Evolutionary conservation across 2,888 invertebrate species (phyloP), one percentile per base, ranked within the genome.

Genomic region (Alloplasta piceator): DNA sequence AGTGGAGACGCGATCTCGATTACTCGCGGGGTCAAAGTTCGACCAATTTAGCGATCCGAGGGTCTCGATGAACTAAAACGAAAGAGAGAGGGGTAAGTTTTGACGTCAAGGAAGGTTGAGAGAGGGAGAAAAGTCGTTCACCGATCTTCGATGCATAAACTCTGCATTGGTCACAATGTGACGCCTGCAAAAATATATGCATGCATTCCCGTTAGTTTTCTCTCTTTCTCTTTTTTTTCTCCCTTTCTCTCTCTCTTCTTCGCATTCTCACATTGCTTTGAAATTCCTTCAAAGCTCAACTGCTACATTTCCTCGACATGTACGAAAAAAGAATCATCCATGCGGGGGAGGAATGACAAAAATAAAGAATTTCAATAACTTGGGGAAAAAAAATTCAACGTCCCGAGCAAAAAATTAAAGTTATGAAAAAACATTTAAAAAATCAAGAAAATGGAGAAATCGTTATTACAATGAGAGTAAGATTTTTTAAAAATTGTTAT

Each of bases 11-110:
- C 79, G 80, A 82, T 78, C 80, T 83, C 87, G 88, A 89, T 89
- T 87, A 86, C 86, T 87, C 86, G 82, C 81, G 82, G 78, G 74
- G 88, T 85, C 89, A 85, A 86, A 89, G 89, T 89, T 89, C 88
- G 85, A 81, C 83, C 88, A 89, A 89, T 88, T 89, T 85, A 86
- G 85, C 82, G 78, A 79, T 60, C 26, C 26, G 26, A 26, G 26
- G 26, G 79, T 74, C 70, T 58, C 80, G 74, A 67, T 16, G 74
- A 60, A 58, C 26, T 73, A 16, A 64, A 74, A 58, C 58, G 60
- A 56, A 66, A 46, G 63, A 50, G 71, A 61, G 74, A 74, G 50
- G 12, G 58, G 41, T 9, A 67, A 50, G 67, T 60, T 78, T 82
- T 85, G 86, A 88, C 86, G 85, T 87, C 84, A 85, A 68, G 46